A percentile compares a stretch with the other conserved stretches of the same genome.
Conservation (phyloP, 2,888 invertebrate species). For the Drosophila greeni region DNA sequence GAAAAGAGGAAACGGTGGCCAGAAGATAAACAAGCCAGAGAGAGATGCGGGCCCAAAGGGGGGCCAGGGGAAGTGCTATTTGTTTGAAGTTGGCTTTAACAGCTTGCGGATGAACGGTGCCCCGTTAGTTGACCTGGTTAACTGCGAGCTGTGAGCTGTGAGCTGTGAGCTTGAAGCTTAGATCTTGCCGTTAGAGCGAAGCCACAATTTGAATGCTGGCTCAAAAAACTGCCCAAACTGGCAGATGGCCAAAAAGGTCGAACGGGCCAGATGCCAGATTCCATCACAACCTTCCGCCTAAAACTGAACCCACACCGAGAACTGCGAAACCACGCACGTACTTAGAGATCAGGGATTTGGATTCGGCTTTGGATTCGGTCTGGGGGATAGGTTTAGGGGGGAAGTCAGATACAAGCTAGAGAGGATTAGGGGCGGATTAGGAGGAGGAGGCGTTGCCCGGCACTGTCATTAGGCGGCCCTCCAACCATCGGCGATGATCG, state of each 20-base stretch:
- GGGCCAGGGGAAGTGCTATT: conserved; percentile 49
- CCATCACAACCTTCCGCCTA: conserved; percentile 27
- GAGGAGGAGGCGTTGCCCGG: conserved; percentile 25
- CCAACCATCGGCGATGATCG: conserved; percentile 32
- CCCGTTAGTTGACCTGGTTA: conserved; percentile 73
- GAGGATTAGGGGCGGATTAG: conserved; percentile 14
- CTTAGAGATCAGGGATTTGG: conserved; percentile 21
- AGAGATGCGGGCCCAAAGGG: conserved; percentile 21
- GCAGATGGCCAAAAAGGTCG: conserved; percentile 44
- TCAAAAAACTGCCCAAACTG: conserved; percentile 28
- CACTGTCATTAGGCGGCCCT: conserved; percentile 43
- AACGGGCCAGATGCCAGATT: conserved; percentile 17
- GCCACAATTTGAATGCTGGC: conserved; percentile 36
- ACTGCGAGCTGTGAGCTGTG: conserved; percentile 4
- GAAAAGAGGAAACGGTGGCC: conserved; percentile 11
- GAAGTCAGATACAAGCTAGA: not conserved
- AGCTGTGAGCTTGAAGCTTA: conserved; percentile 23
- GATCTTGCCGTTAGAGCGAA: conserved; percentile 15
- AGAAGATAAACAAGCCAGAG: conserved; percentile 29
- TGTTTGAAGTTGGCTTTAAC: conserved; percentile 73
- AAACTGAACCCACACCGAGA: conserved; percentile 18
- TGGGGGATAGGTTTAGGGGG: not conserved
- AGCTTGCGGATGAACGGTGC: conserved; percentile 65
- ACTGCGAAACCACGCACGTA: conserved; percentile 31
- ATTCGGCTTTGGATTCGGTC: not conserved